Conservation (phyloP, 2,113 vertebrate genomes). For the Colossoma macropomum region DNA sequence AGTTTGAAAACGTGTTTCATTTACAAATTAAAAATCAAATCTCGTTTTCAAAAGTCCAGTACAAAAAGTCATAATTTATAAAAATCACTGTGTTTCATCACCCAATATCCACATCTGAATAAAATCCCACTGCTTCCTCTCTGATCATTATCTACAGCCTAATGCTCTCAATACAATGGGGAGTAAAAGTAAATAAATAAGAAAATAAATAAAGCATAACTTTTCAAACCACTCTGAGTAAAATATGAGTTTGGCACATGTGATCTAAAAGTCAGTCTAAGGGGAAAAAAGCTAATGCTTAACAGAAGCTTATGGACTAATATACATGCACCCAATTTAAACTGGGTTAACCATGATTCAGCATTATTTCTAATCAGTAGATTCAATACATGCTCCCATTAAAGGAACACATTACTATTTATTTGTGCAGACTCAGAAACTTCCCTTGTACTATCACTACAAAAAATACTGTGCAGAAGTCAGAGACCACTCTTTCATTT, state of each 20-base stretch:
- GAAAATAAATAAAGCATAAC: constrained; percentile 45
- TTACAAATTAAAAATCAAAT: constrained; percentile 24
- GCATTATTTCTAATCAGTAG: neutral
- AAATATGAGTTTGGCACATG: constrained; percentile 42
- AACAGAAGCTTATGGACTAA: neutral
- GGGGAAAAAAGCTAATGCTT: neutral
- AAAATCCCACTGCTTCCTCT: constrained; percentile 33
- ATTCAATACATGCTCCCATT: neutral
- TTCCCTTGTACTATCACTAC: neutral
- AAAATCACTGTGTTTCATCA: constrained; percentile 30
- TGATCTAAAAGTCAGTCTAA: neutral
- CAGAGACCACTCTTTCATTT: too few relatives aligned
- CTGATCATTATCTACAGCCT: constrained; percentile 51
- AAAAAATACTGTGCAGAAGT: neutral
- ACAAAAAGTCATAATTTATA: constrained; percentile 61
- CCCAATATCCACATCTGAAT: constrained; percentile 44
- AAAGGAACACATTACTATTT: neutral
- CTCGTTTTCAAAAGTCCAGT: constrained; percentile 39
- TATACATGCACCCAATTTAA: neutral
- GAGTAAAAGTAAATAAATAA: constrained; percentile 74
- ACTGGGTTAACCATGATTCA: neutral
- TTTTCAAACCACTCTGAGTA: neutral
- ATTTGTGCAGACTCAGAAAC: neutral
- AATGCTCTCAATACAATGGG: constrained; percentile 54
- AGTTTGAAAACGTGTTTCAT: constrained; percentile 14